phyloP scores from a whole-genome alignment of 2,888 invertebrate species.

The Proisotoma minuta region DNA sequence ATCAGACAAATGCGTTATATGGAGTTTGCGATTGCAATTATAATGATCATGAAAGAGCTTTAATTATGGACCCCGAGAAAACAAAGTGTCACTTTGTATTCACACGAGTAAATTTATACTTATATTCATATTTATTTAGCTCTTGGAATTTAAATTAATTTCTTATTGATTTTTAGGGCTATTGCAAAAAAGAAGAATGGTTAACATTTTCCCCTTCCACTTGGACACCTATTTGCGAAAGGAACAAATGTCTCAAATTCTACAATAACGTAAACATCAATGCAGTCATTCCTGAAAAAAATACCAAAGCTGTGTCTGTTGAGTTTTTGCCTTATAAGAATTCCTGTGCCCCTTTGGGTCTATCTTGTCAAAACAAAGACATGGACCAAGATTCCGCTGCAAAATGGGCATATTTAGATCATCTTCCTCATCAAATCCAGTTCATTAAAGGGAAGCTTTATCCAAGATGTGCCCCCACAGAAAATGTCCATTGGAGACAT shows the following conservation, averaged over 20 bases:
- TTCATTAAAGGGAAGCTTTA: slow-evolving; percentile 34
- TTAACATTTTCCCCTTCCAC: slow-evolving; percentile 28
- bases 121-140: background rate
- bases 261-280: slow-evolving; percentile 27
- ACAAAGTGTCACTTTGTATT: slow-evolving; percentile 33
- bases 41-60: slow-evolving; percentile 30
- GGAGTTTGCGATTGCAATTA: slow-evolving; percentile 37
- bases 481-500: slow-evolving; percentile 31
- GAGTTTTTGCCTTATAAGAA: slow-evolving; percentile 30
- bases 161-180: slow-evolving; percentile 19
- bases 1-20: slow-evolving; percentile 36
- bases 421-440: slow-evolving; percentile 31
- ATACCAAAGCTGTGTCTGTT: slow-evolving; percentile 16
- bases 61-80: slow-evolving; percentile 21
- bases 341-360: slow-evolving; percentile 30
- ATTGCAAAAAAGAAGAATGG: slow-evolving; percentile 34
- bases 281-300: slow-evolving; percentile 18
- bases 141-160: background rate
- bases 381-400: background rate
- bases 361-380: slow-evolving; percentile 29
- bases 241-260: slow-evolving; percentile 27
- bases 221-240: slow-evolving; percentile 29
- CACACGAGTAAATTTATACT: slow-evolving; percentile 21
- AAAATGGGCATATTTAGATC: slow-evolving; percentile 25
- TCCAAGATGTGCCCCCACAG: slow-evolving; percentile 28